Evolutionary conservation across 2,888 invertebrate genomes (phyloP).

Genomic region (Imbricaverruca yamaguchii): DNA sequence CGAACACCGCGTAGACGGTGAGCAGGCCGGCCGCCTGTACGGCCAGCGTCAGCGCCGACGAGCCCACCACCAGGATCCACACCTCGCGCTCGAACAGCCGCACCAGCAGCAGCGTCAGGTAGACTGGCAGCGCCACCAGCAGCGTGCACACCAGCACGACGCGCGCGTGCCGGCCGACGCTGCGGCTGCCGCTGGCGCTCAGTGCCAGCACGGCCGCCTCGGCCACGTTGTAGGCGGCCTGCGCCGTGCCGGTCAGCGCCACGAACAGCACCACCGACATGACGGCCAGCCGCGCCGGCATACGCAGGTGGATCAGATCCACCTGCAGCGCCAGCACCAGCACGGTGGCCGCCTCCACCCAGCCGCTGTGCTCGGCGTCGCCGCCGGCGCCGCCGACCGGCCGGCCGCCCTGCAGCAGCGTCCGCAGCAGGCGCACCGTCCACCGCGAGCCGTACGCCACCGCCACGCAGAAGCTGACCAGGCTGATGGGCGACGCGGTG

Average conservation of each 20-base stretch:
- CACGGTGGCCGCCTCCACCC: conserved; percentile 49
- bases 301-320: conserved; percentile 45
- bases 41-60: conserved; percentile 46
- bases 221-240: conserved; percentile 49
- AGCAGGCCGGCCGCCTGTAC: conserved; percentile 47
- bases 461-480: conserved; percentile 47
- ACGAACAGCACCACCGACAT: conserved; percentile 49
- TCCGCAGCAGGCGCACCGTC: conserved; percentile 42
- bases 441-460: conserved; percentile 45
- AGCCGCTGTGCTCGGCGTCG: conserved; percentile 40
- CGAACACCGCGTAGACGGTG: conserved; percentile 46
- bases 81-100: conserved; percentile 45
- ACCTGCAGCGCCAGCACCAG: conserved; percentile 48
- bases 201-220: conserved; percentile 47
- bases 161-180: conserved; percentile 40
- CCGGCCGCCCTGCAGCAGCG: conserved; percentile 27
- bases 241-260: conserved; percentile 49
- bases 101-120: conserved; percentile 44
- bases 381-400: no score
- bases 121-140: conserved; percentile 43
- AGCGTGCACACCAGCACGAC: conserved; percentile 42
- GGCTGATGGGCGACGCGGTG: conserved; percentile 46
- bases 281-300: conserved; percentile 46
- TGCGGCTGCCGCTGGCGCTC: conserved; percentile 43
- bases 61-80: conserved; percentile 48